phyloP scores from a whole-genome alignment of 2,113 vertebrate species.

The Nannospalax galili region DNA sequence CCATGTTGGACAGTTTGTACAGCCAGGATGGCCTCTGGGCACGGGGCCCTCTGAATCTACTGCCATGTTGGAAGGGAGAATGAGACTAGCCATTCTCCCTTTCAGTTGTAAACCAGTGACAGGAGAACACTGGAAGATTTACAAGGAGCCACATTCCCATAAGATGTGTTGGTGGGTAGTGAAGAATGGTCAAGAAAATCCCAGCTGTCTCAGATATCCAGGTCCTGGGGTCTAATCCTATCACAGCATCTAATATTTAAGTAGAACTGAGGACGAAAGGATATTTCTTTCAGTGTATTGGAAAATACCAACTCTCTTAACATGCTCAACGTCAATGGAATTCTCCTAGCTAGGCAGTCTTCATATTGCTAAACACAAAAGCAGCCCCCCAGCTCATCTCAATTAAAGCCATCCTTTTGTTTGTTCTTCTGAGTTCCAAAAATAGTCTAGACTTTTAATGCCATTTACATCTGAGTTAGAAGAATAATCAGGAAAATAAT shows the following conservation, averaged over 20 bases:
- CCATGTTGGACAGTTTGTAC: background rate
- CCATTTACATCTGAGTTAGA: slow-evolving; percentile 80
- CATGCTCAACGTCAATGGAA: background rate
- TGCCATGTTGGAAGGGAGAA: background rate
- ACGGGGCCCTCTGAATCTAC: background rate
- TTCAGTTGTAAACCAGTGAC: background rate
- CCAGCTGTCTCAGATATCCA: background rate
- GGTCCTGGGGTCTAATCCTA: fast-evolving
- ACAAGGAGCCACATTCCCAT: background rate
- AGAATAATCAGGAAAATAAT: slow-evolving; percentile 85
- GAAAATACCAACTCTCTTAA: background rate
- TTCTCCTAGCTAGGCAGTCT: background rate
- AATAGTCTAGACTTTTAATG: slow-evolving; percentile 78
- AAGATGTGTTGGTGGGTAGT: fast-evolving
- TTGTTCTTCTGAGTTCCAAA: slow-evolving; percentile 68
- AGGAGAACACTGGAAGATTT: background rate
- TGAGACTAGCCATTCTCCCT: background rate
- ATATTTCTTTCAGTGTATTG: background rate
- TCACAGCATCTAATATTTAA: background rate
- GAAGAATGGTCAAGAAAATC: background rate
- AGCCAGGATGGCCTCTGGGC: background rate
- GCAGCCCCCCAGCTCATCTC: slow-evolving; percentile 45
- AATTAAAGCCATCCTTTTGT: slow-evolving; percentile 60
- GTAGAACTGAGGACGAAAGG: background rate
- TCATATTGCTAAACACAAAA: background rate